These are phyloP conservation scores for Spialia ferax DNA, from an alignment of 2,888 invertebrate genomes.

Conservation along the genomic window DNA sequence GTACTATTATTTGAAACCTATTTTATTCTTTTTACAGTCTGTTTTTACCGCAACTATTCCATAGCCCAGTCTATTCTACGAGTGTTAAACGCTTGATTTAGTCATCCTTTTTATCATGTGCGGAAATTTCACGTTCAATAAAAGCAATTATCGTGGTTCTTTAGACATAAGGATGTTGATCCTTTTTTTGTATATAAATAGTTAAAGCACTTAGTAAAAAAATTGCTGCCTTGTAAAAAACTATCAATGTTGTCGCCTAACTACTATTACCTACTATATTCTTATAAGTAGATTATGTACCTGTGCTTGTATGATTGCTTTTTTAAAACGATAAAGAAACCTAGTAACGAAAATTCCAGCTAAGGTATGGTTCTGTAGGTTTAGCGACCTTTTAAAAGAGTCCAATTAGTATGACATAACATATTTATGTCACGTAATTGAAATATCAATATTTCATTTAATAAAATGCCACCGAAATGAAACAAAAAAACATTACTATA, in stretches of 20 bases:
- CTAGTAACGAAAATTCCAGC: not conserved
- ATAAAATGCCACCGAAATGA: not conserved
- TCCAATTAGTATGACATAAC: not conserved
- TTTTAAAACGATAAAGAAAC: slow-evolving; percentile 3
- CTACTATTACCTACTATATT: no score
- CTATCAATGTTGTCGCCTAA: slow-evolving; percentile 2
- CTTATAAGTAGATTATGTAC: no score
- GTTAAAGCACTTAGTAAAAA: slow-evolving; percentile 30
- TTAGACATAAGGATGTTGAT: slow-evolving; percentile 30
- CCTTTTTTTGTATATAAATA: slow-evolving; percentile 19
- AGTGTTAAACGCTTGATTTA: slow-evolving; percentile 24
- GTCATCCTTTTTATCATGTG: slow-evolving; percentile 24
- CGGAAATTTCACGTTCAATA: slow-evolving; percentile 49
- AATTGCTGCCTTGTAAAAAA: slow-evolving; percentile 43
- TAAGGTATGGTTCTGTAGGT: not conserved
- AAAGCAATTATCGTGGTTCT: slow-evolving; percentile 52
- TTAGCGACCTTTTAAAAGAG: not conserved
- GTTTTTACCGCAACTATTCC: slow-evolving; percentile 1
- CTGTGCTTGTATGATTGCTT: slow-evolving; percentile 2
- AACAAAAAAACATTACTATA: not conserved
- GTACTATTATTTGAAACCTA: slow-evolving; percentile 7
- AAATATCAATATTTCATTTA: not conserved
- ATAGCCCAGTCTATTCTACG: not conserved
- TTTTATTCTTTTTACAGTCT: slow-evolving; percentile 2
- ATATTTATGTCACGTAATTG: not conserved